Percentiles rank a stretch among this genome's conserved stretches.
These are phyloP conservation scores for Meghimatium bilineatum DNA, from an alignment of 2,888 invertebrate genomes.

Conservation along the genomic window DNA sequence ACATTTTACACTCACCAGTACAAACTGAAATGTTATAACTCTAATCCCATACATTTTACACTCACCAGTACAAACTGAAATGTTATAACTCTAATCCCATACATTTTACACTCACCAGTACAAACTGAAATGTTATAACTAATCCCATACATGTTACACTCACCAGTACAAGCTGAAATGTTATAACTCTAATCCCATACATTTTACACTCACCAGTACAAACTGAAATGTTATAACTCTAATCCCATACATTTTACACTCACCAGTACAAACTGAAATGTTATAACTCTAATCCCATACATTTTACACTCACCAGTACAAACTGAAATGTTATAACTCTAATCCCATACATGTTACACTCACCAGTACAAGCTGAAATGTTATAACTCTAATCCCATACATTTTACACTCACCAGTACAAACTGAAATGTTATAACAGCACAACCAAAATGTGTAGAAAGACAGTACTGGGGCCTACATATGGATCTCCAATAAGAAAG, in stretches of 20 bases:
- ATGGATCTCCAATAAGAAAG: conserved; percentile 81
- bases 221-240: not conserved
- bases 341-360: not conserved
- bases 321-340: not conserved
- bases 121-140: conserved; percentile 85
- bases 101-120: conserved; percentile 79
- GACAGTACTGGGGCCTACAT: conserved; percentile 84
- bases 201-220: no score
- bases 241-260: not conserved
- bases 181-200: not conserved
- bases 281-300: not conserved
- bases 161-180: conserved; percentile 82
- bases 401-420: conserved; percentile 79
- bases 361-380: no score
- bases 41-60: no score
- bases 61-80: conserved; percentile 83
- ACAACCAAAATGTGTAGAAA: conserved; percentile 82
- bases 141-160: no score
- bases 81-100: no score
- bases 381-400: not conserved
- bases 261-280: not conserved
- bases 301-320: no score
- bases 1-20: conserved; percentile 79
- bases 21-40: conserved; percentile 85
- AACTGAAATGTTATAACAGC: conserved; percentile 84